These are phyloP conservation scores for Morelia viridis DNA, from an alignment of 2,797 vertebrate genomes.

Conservation along the genomic window DNA sequence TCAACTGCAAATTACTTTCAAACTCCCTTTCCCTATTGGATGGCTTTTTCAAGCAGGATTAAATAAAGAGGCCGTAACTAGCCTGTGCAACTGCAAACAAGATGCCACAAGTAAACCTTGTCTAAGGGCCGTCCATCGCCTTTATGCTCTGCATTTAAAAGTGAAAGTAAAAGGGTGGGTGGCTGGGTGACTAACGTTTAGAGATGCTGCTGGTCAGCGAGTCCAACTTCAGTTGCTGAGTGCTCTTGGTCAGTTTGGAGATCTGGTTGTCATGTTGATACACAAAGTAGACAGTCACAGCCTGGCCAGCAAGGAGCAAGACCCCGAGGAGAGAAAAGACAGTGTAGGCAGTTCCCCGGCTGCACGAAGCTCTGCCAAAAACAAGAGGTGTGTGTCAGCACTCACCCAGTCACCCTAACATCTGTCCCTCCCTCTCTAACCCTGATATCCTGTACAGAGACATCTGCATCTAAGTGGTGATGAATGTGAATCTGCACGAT, in stretches of 20 bases:
- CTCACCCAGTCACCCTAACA: not conserved
- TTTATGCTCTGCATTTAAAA: too few species aligned
- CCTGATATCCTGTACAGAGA: not conserved
- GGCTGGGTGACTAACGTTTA: slow-evolving; percentile 68
- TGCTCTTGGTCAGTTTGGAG: slow-evolving; percentile 73
- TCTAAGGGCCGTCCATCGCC: not conserved
- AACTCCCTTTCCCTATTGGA: not conserved
- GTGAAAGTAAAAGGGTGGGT: not conserved
- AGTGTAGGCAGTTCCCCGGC: slow-evolving; percentile 74
- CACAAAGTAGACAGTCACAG: slow-evolving; percentile 84
- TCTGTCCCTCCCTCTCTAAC: not conserved
- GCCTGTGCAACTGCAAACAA: not conserved
- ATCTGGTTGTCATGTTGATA: slow-evolving; percentile 83
- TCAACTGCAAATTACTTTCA: not conserved
- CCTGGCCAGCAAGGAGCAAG: slow-evolving; percentile 87
- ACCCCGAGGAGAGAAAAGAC: slow-evolving; percentile 83
- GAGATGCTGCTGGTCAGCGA: slow-evolving; percentile 69
- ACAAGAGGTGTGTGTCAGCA: not conserved
- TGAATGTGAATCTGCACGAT: not conserved
- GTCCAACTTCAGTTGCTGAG: slow-evolving; percentile 77
- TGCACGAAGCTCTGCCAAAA: slow-evolving; percentile 56
- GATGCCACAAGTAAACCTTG: not conserved
- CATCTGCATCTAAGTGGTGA: not conserved
- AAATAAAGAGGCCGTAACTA: not conserved
- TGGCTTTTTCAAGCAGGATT: not conserved